Evolutionary conservation across 2,888 invertebrate species (phyloP).

Genomic region (Trichacis sp.): DNA sequence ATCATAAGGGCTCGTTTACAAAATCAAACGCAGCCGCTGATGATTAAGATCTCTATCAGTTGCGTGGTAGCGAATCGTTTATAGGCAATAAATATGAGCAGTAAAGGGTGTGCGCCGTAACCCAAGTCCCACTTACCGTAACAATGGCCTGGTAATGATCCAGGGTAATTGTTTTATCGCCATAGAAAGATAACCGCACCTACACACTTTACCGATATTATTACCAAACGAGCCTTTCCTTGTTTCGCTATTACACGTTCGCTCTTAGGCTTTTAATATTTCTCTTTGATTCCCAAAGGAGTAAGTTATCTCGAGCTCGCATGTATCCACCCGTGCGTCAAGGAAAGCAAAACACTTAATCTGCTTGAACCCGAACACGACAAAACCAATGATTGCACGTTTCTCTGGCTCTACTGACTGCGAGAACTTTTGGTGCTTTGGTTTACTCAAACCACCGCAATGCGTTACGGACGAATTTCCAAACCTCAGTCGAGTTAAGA

Average conservation of each 20-base stretch:
- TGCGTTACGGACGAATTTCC: constrained; percentile 17
- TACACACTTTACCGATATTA: constrained; percentile 31
- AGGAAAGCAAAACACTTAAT: constrained; percentile 8
- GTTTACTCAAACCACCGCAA: not conserved
- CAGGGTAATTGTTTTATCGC: constrained; percentile 47
- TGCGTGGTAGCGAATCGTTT: constrained; percentile 29
- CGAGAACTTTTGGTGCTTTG: not conserved
- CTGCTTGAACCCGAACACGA: constrained; percentile 4
- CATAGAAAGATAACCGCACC: constrained; percentile 39
- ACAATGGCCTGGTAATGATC: constrained; percentile 43
- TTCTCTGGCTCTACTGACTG: not conserved
- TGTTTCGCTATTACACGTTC: constrained; percentile 9
- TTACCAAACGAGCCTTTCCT: constrained; percentile 6
- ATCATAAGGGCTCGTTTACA: constrained; percentile 29
- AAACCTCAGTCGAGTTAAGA: constrained; percentile 10
- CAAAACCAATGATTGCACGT: constrained; percentile 6
- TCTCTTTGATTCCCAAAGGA: constrained; percentile 4
- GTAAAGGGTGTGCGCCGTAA: constrained; percentile 35
- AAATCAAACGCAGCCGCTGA: constrained; percentile 32
- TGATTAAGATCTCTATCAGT: constrained; percentile 38
- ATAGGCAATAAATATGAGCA: constrained; percentile 39
- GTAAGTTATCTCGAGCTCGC: not conserved
- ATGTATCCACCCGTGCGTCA: too few species aligned
- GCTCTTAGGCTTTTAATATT: constrained; percentile 10
- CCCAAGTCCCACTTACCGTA: constrained; percentile 26